These are phyloP conservation scores for Erpornis zantholeuca DNA, from an alignment of 2,113 vertebrate species.

Conservation along the genomic window DNA sequence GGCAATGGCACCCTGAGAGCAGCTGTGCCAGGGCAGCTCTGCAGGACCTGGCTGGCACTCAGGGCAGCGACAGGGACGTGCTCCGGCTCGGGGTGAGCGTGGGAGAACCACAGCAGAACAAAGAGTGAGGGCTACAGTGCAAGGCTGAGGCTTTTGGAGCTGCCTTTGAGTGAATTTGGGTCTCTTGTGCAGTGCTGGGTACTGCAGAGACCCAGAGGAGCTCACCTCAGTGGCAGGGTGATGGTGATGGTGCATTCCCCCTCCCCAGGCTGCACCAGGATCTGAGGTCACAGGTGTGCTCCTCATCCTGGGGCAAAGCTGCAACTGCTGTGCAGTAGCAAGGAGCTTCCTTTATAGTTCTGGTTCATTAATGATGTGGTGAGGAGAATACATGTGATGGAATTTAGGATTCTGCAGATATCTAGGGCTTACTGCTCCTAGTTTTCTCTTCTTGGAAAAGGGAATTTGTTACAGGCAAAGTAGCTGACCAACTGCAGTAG, in stretches of 20 bases:
- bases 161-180: fast-evolving
- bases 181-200: neutral
- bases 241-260: neutral
- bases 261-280: fast-evolving
- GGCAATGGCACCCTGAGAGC: neutral
- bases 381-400: neutral
- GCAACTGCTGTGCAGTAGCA: neutral
- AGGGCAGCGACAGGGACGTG: neutral
- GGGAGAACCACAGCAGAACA: neutral
- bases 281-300: neutral
- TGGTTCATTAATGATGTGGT: neutral
- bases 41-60: neutral
- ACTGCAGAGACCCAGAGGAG: neutral
- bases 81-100: neutral
- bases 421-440: neutral
- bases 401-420: neutral
- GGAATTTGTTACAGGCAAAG: neutral
- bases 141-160: neutral
- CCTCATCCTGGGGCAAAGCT: neutral
- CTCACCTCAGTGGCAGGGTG: fast-evolving
- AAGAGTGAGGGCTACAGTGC: neutral
- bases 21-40: neutral
- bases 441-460: neutral
- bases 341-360: neutral
- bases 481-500: neutral